These are phyloP conservation scores for Caenorhabditis afra DNA, from an alignment of 2,888 invertebrate genomes.

Conservation along the genomic window DNA sequence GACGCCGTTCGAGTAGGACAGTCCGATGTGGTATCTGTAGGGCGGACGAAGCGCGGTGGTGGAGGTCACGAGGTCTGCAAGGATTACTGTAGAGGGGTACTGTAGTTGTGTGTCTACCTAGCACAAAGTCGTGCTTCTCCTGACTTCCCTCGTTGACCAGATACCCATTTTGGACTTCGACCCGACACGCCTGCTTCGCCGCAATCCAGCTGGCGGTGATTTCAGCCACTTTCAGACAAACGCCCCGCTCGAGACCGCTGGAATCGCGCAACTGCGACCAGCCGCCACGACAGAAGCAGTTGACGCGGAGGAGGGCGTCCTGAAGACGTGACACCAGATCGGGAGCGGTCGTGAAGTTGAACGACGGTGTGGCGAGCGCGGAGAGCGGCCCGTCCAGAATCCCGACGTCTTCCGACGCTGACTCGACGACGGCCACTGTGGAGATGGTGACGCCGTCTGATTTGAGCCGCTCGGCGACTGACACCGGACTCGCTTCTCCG, in stretches of 20 bases:
- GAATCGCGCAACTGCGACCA: slow-evolving; percentile 41
- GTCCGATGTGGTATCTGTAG: slow-evolving; percentile 26
- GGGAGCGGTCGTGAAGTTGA: slow-evolving; percentile 19
- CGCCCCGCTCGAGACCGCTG: background rate
- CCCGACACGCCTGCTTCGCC: slow-evolving; percentile 38
- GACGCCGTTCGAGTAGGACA: background rate
- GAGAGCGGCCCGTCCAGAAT: slow-evolving; percentile 1
- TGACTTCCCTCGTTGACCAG: slow-evolving; percentile 30
- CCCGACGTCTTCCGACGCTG: slow-evolving; percentile 4
- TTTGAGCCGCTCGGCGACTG: slow-evolving; percentile 21
- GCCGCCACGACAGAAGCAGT: slow-evolving; percentile 54
- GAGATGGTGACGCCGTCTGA: slow-evolving; percentile 36
- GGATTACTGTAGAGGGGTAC: background rate
- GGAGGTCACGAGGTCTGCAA: background rate
- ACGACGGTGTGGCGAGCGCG: slow-evolving; percentile 28
- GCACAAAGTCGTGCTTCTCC: slow-evolving; percentile 33
- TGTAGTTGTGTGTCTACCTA: background rate
- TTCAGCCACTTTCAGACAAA: background rate
- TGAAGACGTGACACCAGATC: background rate
- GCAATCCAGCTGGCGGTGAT: slow-evolving; percentile 27
- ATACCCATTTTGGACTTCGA: slow-evolving; percentile 11
- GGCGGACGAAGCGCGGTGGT: background rate
- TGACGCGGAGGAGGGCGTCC: slow-evolving; percentile 29
- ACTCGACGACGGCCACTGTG: slow-evolving; percentile 46
- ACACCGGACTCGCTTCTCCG: background rate